phyloP scores from a whole-genome alignment of 2,113 vertebrate genomes.

The Cricetomys ansorgei region DNA sequence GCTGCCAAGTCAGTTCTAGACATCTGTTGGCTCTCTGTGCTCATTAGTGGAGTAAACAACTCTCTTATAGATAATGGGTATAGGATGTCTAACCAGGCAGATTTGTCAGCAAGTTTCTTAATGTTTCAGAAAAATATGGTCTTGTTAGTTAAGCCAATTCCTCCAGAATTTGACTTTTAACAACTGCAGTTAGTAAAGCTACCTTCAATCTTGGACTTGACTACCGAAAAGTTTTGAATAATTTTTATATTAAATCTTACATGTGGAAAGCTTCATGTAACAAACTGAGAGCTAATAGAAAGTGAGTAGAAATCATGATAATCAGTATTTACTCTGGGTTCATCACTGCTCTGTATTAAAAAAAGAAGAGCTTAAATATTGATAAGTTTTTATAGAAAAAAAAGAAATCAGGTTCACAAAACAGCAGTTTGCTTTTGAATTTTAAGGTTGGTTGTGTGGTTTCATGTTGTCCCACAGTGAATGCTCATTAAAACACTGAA shows the following conservation, averaged over 20 bases:
- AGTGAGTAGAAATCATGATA: background rate
- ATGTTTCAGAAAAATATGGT: background rate
- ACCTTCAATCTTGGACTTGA: background rate
- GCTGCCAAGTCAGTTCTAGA: slow-evolving; percentile 69
- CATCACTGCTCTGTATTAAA: background rate
- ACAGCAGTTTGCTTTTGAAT: background rate
- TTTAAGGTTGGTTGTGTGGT: background rate
- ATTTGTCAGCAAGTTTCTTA: slow-evolving; percentile 55
- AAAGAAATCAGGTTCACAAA: background rate
- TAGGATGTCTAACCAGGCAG: slow-evolving; percentile 26
- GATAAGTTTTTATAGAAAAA: background rate
- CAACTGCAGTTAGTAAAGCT: background rate
- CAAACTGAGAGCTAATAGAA: background rate
- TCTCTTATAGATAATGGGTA: slow-evolving; percentile 54
- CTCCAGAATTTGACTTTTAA: slow-evolving; percentile 43
- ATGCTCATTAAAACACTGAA: background rate
- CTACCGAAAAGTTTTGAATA: background rate
- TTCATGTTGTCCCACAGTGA: background rate
- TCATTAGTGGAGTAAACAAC: slow-evolving; percentile 70
- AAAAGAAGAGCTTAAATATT: background rate
- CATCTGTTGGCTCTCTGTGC: slow-evolving; percentile 65
- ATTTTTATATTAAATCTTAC: background rate
- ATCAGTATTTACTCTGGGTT: background rate
- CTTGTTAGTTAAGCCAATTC: slow-evolving; percentile 55
- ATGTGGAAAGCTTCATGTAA: background rate